phyloP scores from a whole-genome alignment of 2,797 vertebrate genomes.

The Alosa sapidissima region DNA sequence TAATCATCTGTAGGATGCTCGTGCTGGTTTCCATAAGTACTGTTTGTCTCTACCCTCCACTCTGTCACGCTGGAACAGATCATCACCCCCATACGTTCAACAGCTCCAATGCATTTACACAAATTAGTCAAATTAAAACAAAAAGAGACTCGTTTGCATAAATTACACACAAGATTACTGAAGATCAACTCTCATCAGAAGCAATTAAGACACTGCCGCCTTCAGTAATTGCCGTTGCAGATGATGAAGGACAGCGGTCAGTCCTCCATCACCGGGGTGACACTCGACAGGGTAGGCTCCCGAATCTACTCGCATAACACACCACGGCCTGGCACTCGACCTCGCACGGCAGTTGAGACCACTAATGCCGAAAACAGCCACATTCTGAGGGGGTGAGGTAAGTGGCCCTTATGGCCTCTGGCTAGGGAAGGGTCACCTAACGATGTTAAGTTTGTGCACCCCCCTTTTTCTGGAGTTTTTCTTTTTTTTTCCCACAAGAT shows the following conservation, averaged over 20 bases:
- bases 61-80: background rate
- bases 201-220: conserved; percentile 79
- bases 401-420: background rate
- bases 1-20: background rate
- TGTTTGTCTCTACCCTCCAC: background rate
- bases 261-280: conserved; percentile 53
- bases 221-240: conserved; percentile 77
- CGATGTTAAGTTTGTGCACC: conserved; percentile 20
- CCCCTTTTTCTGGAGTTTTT: conserved; percentile 8
- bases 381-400: conserved; percentile 21
- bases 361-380: conserved; percentile 17
- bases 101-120: conserved; percentile 66
- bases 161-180: conserved; percentile 88
- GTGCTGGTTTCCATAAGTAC: background rate
- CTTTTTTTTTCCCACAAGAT: background rate
- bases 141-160: conserved; percentile 94
- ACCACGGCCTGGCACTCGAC: background rate
- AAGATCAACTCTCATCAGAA: conserved; percentile 75
- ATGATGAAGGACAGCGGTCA: conserved; percentile 56
- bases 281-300: conserved; percentile 41
- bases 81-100: conserved; percentile 60
- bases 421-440: conserved; percentile 24
- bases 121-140: conserved; percentile 82
- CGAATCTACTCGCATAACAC: background rate
- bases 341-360: background rate